These are phyloP conservation scores for Glaucidium brasilianum DNA, from an alignment of 2,113 vertebrate genomes.

Conservation along the genomic window DNA sequence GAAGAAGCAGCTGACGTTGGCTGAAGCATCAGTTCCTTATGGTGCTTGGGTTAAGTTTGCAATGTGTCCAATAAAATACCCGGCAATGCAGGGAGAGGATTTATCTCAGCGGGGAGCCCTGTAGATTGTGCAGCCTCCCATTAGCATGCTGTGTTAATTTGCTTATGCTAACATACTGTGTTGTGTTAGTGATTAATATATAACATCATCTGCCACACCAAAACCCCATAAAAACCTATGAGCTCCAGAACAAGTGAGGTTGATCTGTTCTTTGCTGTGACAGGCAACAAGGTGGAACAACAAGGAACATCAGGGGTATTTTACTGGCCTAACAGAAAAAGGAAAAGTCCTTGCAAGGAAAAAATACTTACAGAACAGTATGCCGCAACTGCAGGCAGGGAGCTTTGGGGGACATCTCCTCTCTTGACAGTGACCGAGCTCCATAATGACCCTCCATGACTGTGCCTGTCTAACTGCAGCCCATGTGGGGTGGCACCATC, in stretches of 20 bases:
- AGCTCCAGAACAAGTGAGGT: background rate
- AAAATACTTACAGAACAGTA: background rate
- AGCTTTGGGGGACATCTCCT: background rate
- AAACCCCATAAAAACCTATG: background rate
- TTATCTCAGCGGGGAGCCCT: background rate
- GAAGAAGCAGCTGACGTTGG: conserved; percentile 24
- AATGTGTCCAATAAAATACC: background rate
- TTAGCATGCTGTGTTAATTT: background rate
- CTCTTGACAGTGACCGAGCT: background rate
- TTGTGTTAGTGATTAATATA: conserved; percentile 6
- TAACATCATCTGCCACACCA: background rate
- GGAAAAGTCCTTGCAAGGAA: background rate
- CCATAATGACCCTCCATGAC: fast-evolving
- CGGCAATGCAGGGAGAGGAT: background rate
- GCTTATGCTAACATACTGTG: background rate
- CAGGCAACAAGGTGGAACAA: background rate
- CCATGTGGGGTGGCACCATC: background rate
- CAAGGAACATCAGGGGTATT: background rate
- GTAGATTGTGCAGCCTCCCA: background rate
- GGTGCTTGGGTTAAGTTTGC: background rate
- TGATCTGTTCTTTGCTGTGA: background rate
- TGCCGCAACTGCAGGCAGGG: background rate
- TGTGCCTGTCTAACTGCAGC: background rate
- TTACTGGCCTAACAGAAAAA: background rate
- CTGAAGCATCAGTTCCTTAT: background rate